A percentile compares a stretch with the other conserved stretches of the same genome.
phyloP scores from a whole-genome alignment of 2,113 vertebrate genomes.

The Stegostoma tigrinum region DNA sequence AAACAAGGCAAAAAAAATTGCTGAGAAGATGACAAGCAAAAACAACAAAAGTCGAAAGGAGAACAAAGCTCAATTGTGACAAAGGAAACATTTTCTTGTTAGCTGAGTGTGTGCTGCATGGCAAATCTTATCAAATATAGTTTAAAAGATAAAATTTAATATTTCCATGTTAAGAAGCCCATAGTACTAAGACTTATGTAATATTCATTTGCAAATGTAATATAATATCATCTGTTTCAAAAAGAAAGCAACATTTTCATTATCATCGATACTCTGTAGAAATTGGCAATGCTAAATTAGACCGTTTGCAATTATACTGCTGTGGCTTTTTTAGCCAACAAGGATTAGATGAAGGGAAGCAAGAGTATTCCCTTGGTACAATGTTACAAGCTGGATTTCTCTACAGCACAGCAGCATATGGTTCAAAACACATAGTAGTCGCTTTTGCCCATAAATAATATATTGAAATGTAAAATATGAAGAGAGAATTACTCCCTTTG shows the following conservation, averaged over 20 bases:
- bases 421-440: not conserved
- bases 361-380: not conserved
- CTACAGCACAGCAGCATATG: not conserved
- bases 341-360: conserved; percentile 13
- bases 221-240: not conserved
- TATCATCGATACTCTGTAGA: not conserved
- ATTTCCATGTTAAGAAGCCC: not conserved
- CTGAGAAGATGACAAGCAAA: not conserved
- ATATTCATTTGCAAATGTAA: not conserved
- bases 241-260: not conserved
- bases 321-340: not conserved
- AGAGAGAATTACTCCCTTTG: not conserved
- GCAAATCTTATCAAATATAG: not conserved
- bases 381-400: not conserved
- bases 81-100: not conserved
- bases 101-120: no score
- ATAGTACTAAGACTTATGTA: not conserved
- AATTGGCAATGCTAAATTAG: not conserved
- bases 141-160: not conserved
- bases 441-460: not conserved
- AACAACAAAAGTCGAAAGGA: not conserved
- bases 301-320: not conserved
- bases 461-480: conserved; percentile 22
- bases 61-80: not conserved
- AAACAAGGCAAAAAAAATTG: not conserved